Evolutionary conservation across 2,797 vertebrate species (phyloP).

Genomic region (Karalla daura): DNA sequence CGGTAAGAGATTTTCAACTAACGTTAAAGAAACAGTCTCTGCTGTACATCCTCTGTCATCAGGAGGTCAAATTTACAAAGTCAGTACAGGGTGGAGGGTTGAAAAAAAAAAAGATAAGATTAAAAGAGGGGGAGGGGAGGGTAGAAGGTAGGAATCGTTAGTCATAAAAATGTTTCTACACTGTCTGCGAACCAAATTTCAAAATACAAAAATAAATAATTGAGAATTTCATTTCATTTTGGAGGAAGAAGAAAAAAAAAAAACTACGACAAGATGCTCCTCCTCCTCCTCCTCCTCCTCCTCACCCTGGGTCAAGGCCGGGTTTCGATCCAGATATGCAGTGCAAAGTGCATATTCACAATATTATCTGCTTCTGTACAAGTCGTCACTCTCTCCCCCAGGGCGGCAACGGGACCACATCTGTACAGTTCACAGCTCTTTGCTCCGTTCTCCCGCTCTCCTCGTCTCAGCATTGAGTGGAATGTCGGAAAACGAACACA

Average conservation of each 20-base stretch:
- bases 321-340: constrained; percentile 52
- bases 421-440: constrained; percentile 18
- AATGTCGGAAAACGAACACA: constrained; percentile 60
- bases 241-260: no score
- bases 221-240: constrained; percentile 46
- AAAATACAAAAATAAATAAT: constrained; percentile 80
- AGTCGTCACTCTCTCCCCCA: constrained; percentile 46
- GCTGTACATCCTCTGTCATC: constrained; percentile 64
- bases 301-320: constrained; percentile 27
- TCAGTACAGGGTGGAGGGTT: constrained; percentile 59
- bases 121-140: constrained; percentile 36
- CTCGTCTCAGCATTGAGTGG: constrained; percentile 52
- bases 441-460: constrained; percentile 18
- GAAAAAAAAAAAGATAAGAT: constrained; percentile 42
- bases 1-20: constrained; percentile 67
- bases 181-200: constrained; percentile 56
- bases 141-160: no score
- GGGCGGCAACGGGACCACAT: constrained; percentile 34
- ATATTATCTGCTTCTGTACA: constrained; percentile 65
- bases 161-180: constrained; percentile 55
- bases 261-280: constrained; percentile 26
- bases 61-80: constrained; percentile 67
- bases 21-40: constrained; percentile 57
- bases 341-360: constrained; percentile 74
- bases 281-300: constrained; percentile 24